Evolutionary conservation across 2,888 invertebrate species (phyloP).

Genomic region (Dexiosoma caninum): DNA sequence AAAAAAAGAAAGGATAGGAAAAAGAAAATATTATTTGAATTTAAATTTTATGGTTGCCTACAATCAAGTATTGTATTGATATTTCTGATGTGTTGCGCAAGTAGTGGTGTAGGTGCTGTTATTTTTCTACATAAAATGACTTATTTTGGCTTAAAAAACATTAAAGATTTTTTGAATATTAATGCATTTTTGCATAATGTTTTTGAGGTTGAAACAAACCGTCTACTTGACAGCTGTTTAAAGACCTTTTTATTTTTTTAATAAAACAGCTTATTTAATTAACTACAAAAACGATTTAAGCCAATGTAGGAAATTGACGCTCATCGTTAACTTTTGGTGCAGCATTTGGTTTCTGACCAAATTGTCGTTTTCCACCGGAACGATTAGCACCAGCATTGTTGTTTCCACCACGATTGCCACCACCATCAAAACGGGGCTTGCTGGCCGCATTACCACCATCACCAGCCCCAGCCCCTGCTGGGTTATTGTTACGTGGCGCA

Average conservation of each 20-base stretch:
- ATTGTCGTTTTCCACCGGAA: conserved; percentile 68
- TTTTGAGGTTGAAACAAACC: not conserved
- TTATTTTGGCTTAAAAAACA: conserved; percentile 62
- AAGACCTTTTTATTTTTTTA: not conserved
- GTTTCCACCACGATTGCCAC: conserved; percentile 63
- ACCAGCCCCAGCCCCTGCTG: conserved; percentile 49
- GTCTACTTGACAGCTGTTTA: not conserved
- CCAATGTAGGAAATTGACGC: conserved; percentile 96
- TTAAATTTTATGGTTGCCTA: not conserved
- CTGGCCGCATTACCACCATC: conserved; percentile 65
- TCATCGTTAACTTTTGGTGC: conserved; percentile 97
- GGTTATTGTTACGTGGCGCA: conserved; percentile 69
- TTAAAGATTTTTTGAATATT: conserved; percentile 12
- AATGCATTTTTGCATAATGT: conserved; percentile 13
- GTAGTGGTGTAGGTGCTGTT: conserved; percentile 44
- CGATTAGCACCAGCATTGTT: conserved; percentile 45
- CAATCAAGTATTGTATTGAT: not conserved
- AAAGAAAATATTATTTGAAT: no score
- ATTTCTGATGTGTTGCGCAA: conserved; percentile 14
- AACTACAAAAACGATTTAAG: conserved; percentile 79
- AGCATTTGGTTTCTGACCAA: conserved; percentile 72
- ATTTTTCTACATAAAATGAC: conserved; percentile 54
- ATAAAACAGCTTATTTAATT: not conserved
- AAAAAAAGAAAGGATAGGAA: no score
- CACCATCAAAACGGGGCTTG: conserved; percentile 65